A percentile compares a stretch with the other conserved stretches of the same genome.
These are phyloP conservation scores for Sthenelais limicola DNA, from an alignment of 2,888 invertebrate genomes.

Conservation along the genomic window DNA sequence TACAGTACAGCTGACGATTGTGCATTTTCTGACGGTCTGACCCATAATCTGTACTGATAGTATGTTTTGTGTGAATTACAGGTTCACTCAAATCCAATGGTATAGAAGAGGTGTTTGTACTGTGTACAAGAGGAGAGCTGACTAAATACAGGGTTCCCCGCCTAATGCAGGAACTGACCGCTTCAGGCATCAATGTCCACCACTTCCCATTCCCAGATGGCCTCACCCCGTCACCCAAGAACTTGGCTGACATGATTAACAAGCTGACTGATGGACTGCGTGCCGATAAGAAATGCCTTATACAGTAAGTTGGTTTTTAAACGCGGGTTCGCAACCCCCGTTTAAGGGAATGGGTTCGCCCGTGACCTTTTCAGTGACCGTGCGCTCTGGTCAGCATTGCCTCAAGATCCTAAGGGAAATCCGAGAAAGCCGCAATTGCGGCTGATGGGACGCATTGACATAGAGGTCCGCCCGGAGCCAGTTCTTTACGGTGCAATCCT, in stretches of 20 bases:
- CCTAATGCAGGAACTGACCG: slow-evolving; percentile 54
- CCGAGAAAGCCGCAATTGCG: no score
- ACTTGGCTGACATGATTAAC: slow-evolving; percentile 58
- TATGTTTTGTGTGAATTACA: slow-evolving; percentile 42
- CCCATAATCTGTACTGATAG: neutral
- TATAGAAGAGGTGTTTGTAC: slow-evolving; percentile 59
- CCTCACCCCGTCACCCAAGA: slow-evolving; percentile 52
- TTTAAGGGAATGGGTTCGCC: no score
- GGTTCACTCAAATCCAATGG: slow-evolving; percentile 55
- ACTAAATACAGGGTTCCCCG: slow-evolving; percentile 61
- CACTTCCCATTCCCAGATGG: slow-evolving; percentile 65
- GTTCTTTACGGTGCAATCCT: no score
- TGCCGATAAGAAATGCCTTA: slow-evolving; percentile 56
- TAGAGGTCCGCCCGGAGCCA: no score
- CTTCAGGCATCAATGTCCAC: slow-evolving; percentile 56
- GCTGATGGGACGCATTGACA: no score
- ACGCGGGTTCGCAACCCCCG: no score
- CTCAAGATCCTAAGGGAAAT: no score
- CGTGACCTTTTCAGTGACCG: no score
- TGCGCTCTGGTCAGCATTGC: no score
- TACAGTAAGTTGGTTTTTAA: slow-evolving; percentile 57
- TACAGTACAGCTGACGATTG: neutral
- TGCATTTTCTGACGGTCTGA: neutral
- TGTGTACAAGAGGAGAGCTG: slow-evolving; percentile 63
- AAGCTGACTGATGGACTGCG: slow-evolving; percentile 54